phyloP scores from a whole-genome alignment of 2,888 invertebrate genomes.

The Clusia tigrina region DNA sequence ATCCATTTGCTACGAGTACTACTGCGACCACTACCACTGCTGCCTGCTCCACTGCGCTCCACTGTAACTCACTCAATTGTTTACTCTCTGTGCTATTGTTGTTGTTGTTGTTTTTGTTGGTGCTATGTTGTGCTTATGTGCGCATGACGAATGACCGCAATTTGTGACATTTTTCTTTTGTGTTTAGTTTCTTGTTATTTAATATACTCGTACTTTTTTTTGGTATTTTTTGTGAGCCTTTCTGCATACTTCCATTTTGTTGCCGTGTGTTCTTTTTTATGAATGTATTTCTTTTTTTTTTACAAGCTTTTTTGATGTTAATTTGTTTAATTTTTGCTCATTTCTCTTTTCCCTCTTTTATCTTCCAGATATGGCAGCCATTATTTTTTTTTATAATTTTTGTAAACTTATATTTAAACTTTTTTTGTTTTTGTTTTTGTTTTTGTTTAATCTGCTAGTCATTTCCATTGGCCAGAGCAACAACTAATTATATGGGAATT shows the following conservation, averaged over 20 bases:
- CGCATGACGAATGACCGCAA: slow-evolving; percentile 64
- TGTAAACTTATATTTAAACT: background rate
- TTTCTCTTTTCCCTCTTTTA: background rate
- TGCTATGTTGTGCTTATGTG: slow-evolving; percentile 55
- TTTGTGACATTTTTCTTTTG: slow-evolving; percentile 56
- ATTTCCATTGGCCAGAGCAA: too few species aligned
- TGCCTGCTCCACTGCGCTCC: too few species aligned
- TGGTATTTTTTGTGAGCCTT: slow-evolving; percentile 9
- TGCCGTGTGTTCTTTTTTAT: background rate
- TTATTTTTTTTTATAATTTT: slow-evolving; percentile 9
- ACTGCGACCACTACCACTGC: too few species aligned
- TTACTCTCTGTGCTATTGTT: slow-evolving; percentile 14
- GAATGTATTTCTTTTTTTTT: background rate
- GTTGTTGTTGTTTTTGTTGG: slow-evolving; percentile 32
- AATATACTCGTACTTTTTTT: slow-evolving; percentile 17
- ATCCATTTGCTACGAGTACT: slow-evolving; percentile 32
- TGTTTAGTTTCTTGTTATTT: slow-evolving; percentile 25
- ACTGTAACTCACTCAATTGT: background rate
- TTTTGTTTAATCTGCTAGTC: too few species aligned
- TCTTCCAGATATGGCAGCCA: background rate
- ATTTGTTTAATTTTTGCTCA: slow-evolving; percentile 6
- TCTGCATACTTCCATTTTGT: background rate
- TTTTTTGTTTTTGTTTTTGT: background rate
- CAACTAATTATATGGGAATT: too few species aligned
- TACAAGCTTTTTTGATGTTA: background rate